phyloP scores from a whole-genome alignment of 2,888 invertebrate species.

The Mesoligia furuncula region DNA sequence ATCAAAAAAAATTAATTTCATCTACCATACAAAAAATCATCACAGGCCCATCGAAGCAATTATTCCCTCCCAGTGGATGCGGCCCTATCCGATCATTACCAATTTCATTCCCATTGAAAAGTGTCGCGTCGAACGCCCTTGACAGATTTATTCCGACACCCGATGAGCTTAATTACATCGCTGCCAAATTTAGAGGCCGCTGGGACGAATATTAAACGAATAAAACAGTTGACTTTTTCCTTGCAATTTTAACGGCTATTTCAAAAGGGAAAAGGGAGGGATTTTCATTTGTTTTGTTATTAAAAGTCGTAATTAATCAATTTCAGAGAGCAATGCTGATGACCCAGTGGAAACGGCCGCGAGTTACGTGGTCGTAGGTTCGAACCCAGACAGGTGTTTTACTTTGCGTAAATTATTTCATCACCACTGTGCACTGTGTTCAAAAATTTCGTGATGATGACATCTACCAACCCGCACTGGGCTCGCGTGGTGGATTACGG shows the following conservation, averaged over 20 bases:
- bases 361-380: not conserved
- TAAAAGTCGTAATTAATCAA: slow-evolving; percentile 13
- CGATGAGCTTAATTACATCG: slow-evolving; percentile 63
- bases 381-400: not conserved
- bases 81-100: slow-evolving; percentile 49
- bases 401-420: not conserved
- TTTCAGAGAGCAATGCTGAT: not conserved
- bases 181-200: slow-evolving; percentile 53
- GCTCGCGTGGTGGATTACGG: too few species aligned
- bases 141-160: slow-evolving; percentile 64
- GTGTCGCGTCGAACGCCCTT: slow-evolving; percentile 57
- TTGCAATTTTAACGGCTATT: slow-evolving; percentile 23
- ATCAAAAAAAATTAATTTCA: not conserved
- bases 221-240: slow-evolving; percentile 46
- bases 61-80: slow-evolving; percentile 42
- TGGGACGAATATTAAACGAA: slow-evolving; percentile 49
- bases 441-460: too few species aligned
- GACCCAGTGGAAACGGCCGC: not conserved
- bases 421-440: too few species aligned
- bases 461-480: too few species aligned
- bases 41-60: slow-evolving; percentile 15
- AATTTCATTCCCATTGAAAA: slow-evolving; percentile 61
- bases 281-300: slow-evolving; percentile 18
- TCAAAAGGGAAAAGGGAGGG: not conserved
- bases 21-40: not conserved